A percentile compares a stretch with the other conserved stretches of the same genome.
Conservation (phyloP, 2,888 invertebrate species). For the Hedya salicella region DNA sequence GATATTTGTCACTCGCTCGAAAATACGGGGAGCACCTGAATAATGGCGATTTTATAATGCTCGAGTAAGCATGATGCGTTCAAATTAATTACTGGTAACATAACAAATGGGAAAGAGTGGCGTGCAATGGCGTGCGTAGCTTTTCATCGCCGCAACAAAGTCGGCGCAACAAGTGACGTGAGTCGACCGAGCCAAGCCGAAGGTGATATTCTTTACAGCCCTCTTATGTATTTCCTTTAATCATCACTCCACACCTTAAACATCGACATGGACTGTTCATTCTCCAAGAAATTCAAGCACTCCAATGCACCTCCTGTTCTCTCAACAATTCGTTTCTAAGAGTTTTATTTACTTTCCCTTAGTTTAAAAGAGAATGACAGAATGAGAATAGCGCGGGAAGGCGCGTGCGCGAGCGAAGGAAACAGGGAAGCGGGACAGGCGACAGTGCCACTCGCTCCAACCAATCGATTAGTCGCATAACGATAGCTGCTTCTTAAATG, state of each 20-base stretch:
- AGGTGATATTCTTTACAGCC: slow-evolving; percentile 54
- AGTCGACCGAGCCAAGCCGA: slow-evolving; percentile 56
- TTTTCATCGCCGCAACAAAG: slow-evolving; percentile 78
- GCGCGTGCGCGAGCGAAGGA: slow-evolving; percentile 74
- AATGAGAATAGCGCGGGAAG: slow-evolving; percentile 41
- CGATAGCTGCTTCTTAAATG: slow-evolving; percentile 85
- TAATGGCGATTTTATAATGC: slow-evolving; percentile 36
- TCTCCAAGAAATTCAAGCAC: background rate
- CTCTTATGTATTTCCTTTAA: slow-evolving; percentile 46
- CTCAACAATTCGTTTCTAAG: slow-evolving; percentile 73
- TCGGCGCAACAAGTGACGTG: slow-evolving; percentile 81
- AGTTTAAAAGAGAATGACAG: slow-evolving; percentile 74
- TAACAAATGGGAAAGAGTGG: slow-evolving; percentile 66
- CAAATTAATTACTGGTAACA: slow-evolving; percentile 68
- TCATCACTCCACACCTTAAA: background rate
- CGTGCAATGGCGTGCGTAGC: slow-evolving; percentile 79
- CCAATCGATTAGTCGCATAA: slow-evolving; percentile 86
- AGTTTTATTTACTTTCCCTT: slow-evolving; percentile 81
- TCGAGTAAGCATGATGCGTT: slow-evolving; percentile 50
- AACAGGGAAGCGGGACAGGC: slow-evolving; percentile 64
- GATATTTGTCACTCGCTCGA: slow-evolving; percentile 10
- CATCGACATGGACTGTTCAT: background rate
- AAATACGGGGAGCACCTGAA: slow-evolving; percentile 22
- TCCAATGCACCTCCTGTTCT: slow-evolving; percentile 64
- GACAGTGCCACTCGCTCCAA: slow-evolving; percentile 79